These are phyloP conservation scores for Strix aluco DNA, from an alignment of 2,113 vertebrate genomes.

Conservation along the genomic window DNA sequence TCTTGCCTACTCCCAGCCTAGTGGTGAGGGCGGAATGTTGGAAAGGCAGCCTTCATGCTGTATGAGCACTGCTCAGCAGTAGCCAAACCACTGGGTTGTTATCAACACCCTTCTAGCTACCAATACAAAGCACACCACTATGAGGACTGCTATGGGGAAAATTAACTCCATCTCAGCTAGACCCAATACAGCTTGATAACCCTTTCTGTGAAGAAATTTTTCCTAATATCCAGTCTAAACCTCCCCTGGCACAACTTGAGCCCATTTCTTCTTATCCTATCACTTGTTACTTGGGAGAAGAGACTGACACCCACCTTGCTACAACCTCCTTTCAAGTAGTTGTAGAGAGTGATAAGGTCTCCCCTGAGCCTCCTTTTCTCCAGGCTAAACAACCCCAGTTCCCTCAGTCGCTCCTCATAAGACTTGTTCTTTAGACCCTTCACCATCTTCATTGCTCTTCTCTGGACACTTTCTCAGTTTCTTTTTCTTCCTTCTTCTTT, in stretches of 20 bases:
- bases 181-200: neutral
- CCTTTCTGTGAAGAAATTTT: neutral
- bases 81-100: neutral
- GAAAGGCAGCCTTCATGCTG: neutral
- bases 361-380: neutral
- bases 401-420: neutral
- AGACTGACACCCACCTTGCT: neutral
- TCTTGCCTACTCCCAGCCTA: neutral
- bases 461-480: neutral
- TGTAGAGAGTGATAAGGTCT: neutral
- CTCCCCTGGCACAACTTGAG: neutral
- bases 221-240: too few relatives aligned
- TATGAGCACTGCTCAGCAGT: neutral
- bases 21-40: neutral
- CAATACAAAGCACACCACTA: neutral
- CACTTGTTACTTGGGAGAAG: neutral
- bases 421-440: neutral
- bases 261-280: neutral
- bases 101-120: neutral
- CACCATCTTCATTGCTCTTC: neutral
- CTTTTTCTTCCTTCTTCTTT: neutral
- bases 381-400: neutral
- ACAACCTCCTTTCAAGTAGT: neutral
- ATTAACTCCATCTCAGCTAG: neutral
- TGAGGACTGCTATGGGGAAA: neutral